These are phyloP conservation scores for Heliconius hewitsoni DNA, from an alignment of 1,140 invertebrate genomes.

Conservation along the genomic window DNA sequence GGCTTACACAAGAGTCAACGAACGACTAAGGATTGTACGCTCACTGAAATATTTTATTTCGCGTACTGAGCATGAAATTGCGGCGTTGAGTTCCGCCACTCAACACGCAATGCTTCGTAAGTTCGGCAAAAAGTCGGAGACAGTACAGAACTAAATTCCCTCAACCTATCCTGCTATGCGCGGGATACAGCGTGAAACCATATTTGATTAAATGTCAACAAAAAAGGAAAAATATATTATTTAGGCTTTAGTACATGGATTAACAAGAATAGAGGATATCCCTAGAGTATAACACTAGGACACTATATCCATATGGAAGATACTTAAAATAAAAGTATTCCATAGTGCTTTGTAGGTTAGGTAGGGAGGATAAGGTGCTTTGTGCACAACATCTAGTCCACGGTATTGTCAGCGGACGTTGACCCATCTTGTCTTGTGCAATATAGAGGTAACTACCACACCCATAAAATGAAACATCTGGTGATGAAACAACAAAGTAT, in stretches of 20 bases:
- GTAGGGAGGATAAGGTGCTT: neutral
- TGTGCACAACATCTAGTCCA: slow-evolving; percentile 2
- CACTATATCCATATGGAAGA: neutral
- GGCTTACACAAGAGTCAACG: neutral
- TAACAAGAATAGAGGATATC: too few relatives aligned
- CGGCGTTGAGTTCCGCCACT: too few relatives aligned
- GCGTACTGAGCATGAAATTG: too few relatives aligned
- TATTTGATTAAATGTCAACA: too few relatives aligned
- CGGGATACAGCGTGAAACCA: too few relatives aligned
- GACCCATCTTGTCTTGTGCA: slow-evolving; percentile 10
- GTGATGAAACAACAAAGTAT: neutral
- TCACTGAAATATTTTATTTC: too few relatives aligned
- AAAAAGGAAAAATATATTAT: too few relatives aligned
- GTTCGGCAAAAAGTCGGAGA: neutral
- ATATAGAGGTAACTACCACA: neutral
- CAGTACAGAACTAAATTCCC: too few relatives aligned
- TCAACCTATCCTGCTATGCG: too few relatives aligned
- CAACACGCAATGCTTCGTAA: too few relatives aligned
- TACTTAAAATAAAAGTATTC: neutral
- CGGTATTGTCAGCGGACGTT: slow-evolving; percentile 8
- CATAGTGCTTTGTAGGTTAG: neutral
- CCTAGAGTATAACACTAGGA: neutral
- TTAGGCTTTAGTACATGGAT: too few relatives aligned
- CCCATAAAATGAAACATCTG: neutral
- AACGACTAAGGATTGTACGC: neutral